Evolutionary conservation across 2,888 invertebrate genomes (phyloP).

Genomic region (Ernsta delagoae): DNA sequence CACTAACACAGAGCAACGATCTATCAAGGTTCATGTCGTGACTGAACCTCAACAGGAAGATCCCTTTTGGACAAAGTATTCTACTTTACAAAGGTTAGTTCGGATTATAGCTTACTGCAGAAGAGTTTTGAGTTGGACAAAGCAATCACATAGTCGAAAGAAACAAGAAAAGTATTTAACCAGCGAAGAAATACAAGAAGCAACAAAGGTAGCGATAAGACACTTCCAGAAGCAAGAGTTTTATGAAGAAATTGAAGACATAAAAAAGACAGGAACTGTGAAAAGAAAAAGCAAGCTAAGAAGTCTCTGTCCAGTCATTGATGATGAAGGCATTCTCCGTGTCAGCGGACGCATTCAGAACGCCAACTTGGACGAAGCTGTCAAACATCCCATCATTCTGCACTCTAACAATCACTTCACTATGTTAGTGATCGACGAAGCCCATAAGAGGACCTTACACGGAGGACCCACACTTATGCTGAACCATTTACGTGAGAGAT

Average conservation of each 20-base stretch:
- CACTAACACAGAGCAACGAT: neutral
- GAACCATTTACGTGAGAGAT: neutral
- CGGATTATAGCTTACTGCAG: neutral
- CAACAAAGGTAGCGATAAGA: neutral
- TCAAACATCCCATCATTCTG: neutral
- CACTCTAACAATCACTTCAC: neutral
- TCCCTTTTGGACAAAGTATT: neutral
- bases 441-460: neutral
- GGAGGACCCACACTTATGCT: conserved; percentile 1
- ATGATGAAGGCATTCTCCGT: neutral
- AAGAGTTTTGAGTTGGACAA: neutral
- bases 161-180: neutral
- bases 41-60: conserved; percentile 4
- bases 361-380: neutral
- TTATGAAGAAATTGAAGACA: neutral
- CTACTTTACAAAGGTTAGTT: neutral
- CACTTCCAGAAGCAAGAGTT: conserved; percentile 1
- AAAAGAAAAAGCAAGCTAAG: neutral
- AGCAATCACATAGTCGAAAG: neutral
- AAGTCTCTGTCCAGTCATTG: conserved; percentile 1
- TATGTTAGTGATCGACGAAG: neutral
- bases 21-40: neutral
- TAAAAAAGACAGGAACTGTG: neutral
- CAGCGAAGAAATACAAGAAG: neutral
- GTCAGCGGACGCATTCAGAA: neutral